phyloP scores from a whole-genome alignment of 2,888 invertebrate genomes.

The Keiferia lycopersicella region DNA sequence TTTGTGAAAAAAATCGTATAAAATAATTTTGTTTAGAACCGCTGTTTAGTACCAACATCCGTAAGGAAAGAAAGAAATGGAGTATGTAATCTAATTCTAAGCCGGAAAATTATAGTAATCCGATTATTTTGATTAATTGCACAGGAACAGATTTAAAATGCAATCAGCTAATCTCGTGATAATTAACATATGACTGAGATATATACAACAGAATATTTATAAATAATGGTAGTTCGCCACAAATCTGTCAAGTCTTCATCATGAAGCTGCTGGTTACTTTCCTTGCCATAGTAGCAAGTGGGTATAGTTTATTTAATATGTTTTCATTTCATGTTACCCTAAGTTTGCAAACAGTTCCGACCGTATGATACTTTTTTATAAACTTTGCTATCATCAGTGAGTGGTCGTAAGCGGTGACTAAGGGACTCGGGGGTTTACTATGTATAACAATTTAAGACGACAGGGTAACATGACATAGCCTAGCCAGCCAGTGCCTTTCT shows the following conservation, averaged over 20 bases:
- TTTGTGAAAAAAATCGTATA: no score
- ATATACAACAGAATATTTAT: background rate
- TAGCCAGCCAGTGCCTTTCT: no score
- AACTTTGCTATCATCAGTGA: background rate
- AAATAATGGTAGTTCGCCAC: background rate
- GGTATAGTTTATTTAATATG: conserved; percentile 33
- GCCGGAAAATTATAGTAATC: background rate
- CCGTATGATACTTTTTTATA: background rate
- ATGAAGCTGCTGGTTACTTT: conserved; percentile 51
- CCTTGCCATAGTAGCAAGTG: conserved; percentile 44
- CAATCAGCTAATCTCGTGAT: background rate
- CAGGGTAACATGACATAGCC: no score
- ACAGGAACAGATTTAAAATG: background rate
- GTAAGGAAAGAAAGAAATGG: no score
- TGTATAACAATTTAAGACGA: no score
- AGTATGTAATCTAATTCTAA: no score
- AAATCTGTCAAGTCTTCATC: conserved; percentile 18
- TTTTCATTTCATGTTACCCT: no score
- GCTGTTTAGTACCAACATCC: no score
- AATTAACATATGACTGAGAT: background rate
- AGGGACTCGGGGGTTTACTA: no score
- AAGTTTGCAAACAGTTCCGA: no score
- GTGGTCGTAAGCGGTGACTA: background rate
- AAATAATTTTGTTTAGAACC: no score
- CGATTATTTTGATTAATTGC: background rate